Conservation (phyloP, 2,888 invertebrate genomes). For the Neoaliturus tenellus region DNA sequence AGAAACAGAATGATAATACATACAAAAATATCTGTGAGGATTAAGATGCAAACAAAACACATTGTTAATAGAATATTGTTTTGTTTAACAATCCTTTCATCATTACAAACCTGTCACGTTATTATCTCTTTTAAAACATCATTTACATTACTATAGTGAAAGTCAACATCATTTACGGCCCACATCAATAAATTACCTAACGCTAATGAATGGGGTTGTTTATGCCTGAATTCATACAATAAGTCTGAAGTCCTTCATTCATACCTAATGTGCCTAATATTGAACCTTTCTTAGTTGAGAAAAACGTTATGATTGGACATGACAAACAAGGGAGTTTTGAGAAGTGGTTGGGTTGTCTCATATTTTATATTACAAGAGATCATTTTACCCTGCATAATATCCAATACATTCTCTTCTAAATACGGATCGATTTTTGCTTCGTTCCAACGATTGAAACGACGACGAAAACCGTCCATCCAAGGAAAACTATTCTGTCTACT, state of each 20-base stretch:
- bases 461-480: constrained; percentile 41
- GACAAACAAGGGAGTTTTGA: constrained; percentile 38
- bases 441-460: constrained; percentile 38
- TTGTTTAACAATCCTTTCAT: too few species aligned
- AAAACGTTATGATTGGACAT: constrained; percentile 38
- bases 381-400: constrained; percentile 37
- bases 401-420: constrained; percentile 30
- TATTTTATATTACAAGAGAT: constrained; percentile 35
- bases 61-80: background rate
- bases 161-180: background rate
- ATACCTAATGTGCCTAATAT: background rate
- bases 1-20: background rate
- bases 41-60: background rate
- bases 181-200: constrained; percentile 3
- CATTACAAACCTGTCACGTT: too few species aligned
- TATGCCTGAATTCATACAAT: constrained; percentile 6
- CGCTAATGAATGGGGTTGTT: background rate
- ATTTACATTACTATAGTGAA: background rate
- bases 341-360: background rate
- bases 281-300: background rate
- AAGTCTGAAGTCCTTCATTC: background rate
- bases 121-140: too few species aligned
- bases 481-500: constrained; percentile 32
- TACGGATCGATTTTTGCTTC: constrained; percentile 44
- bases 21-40: background rate